A percentile compares a stretch with the other conserved stretches of the same genome.
These are phyloP conservation scores for Agrilus planipennis DNA, from an alignment of 1,140 invertebrate genomes.

Conservation along the genomic window DNA sequence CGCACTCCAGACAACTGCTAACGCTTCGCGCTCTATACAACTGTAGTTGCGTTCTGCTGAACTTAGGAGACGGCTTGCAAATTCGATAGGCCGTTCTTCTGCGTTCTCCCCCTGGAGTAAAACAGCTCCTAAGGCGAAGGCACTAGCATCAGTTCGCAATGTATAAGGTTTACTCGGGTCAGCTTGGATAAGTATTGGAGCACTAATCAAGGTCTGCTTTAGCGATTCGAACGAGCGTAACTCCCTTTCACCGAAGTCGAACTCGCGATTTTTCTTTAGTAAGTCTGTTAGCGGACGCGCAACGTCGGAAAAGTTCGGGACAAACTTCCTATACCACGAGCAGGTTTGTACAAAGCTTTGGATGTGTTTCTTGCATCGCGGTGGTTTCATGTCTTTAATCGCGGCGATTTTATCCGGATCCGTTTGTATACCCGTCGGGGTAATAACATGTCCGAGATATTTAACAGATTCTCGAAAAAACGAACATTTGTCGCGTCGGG, in stretches of 20 bases:
- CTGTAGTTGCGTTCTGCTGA: conserved; percentile 31
- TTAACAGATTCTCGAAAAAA: neutral
- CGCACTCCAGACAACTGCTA: conserved; percentile 32
- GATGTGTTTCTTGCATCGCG: conserved; percentile 3
- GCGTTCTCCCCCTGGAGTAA: conserved; percentile 20
- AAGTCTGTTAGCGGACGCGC: conserved; percentile 12
- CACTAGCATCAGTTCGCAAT: conserved; percentile 3
- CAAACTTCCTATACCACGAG: conserved; percentile 7
- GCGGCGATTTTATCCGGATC: conserved; percentile 1
- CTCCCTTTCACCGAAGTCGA: conserved; percentile 10
- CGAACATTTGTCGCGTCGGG: neutral
- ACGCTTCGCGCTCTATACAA: conserved; percentile 31
- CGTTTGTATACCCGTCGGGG: neutral
- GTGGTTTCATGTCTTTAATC: neutral
- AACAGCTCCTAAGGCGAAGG: conserved; percentile 11
- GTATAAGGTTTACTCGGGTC: neutral
- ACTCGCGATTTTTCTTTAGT: conserved; percentile 12
- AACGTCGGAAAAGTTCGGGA: conserved; percentile 10
- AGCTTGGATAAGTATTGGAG: conserved; percentile 12
- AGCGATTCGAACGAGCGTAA: conserved; percentile 12
- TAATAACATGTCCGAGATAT: conserved; percentile 3
- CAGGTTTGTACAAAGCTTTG: conserved; percentile 2
- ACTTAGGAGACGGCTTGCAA: conserved; percentile 26
- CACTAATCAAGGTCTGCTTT: conserved; percentile 11
- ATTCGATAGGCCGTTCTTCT: conserved; percentile 29